phyloP scores from a whole-genome alignment of 2,113 vertebrate genomes.

The Heteronetta atricapilla region DNA sequence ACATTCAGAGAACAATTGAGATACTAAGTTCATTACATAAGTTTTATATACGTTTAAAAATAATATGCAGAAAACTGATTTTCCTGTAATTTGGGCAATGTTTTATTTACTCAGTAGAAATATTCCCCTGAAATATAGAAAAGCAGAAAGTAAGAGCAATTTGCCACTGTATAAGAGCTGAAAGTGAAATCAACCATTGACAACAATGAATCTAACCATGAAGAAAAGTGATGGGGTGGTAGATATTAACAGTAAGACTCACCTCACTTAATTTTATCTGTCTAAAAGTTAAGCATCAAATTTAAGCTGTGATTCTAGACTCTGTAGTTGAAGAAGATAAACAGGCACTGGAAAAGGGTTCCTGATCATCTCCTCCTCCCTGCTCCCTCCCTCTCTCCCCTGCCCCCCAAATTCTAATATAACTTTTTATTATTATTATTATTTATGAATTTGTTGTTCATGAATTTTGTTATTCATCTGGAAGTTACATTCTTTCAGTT shows the following conservation, averaged over 20 bases:
- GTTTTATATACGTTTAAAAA: background rate
- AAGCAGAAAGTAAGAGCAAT: background rate
- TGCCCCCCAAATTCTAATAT: too few relatives aligned
- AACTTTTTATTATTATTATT: too few relatives aligned
- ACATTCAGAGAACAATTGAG: background rate
- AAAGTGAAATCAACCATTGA: constrained; percentile 50
- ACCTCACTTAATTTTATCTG: constrained; percentile 42
- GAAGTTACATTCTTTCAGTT: background rate
- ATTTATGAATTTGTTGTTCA: background rate
- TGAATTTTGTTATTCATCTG: background rate
- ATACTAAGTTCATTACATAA: background rate
- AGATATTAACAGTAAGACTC: constrained; percentile 13
- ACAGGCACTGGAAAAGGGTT: background rate
- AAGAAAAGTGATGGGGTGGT: constrained; percentile 11
- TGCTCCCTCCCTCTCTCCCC: too few relatives aligned
- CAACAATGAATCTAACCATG: constrained; percentile 21
- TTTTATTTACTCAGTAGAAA: constrained; percentile 7
- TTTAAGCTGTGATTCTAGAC: background rate
- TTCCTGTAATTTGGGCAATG: background rate
- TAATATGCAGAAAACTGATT: background rate
- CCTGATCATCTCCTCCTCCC: background rate
- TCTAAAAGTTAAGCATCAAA: background rate
- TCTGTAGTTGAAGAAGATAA: background rate
- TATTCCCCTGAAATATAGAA: background rate
- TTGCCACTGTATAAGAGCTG: background rate